Conservation (phyloP, 2,113 vertebrate species). For the Erythrolamprus reginae region DNA sequence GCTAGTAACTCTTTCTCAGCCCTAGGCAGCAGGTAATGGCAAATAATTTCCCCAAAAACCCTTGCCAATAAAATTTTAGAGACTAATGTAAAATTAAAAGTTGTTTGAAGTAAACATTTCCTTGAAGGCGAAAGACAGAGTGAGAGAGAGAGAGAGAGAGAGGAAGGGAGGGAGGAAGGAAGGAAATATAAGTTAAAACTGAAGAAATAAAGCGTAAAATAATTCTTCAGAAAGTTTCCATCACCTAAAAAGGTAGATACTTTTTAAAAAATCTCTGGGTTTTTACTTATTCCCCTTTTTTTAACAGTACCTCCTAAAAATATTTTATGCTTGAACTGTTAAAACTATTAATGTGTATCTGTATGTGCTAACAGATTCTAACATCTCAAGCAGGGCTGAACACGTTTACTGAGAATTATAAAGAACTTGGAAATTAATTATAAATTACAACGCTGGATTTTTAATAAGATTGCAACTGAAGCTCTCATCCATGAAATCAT, state of each 20-base stretch:
- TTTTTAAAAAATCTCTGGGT: neutral
- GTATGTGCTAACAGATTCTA: neutral
- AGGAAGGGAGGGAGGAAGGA: neutral
- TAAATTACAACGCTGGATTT: neutral
- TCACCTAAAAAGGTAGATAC: neutral
- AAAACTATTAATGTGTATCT: neutral
- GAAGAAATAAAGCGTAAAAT: neutral
- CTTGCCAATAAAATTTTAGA: neutral
- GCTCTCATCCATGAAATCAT: neutral
- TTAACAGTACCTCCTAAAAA: neutral
- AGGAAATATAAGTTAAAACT: too few species aligned
- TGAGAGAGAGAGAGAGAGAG: neutral
- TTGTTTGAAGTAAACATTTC: neutral
- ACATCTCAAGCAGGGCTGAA: neutral
- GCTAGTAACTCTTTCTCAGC: neutral
- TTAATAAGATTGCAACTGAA: neutral
- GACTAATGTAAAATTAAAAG: neutral
- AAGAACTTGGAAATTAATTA: conserved; percentile 10
- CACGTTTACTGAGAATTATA: neutral
- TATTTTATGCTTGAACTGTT: neutral
- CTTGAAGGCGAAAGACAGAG: neutral
- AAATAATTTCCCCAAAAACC: neutral
- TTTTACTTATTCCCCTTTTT: neutral
- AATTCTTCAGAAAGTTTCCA: neutral
- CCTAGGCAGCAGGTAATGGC: neutral